Base-by-base conservation (phyloP, 2,888 invertebrate species). In the Ornithoptera alexandrae region DNA sequence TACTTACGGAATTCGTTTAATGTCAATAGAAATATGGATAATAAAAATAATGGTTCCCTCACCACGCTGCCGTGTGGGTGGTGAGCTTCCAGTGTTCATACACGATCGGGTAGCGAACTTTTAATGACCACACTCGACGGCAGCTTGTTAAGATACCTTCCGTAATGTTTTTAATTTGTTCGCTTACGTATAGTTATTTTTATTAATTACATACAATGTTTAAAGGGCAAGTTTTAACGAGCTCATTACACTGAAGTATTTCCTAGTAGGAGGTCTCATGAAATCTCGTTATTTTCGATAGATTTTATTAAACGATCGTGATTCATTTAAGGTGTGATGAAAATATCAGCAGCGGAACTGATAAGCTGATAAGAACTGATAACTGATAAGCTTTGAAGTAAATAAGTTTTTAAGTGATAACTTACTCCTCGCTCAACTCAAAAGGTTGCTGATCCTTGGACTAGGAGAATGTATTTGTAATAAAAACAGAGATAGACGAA, bases 111-210 rank as follows among this genome's bases (percentile, higher is more conserved):
- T 64, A 46, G 6, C 24, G 12, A 42, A 36, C 62, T 59, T 46
- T 66, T 70, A 60, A 62, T 24, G 66, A 63, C 59, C 46, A 66
- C 46, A 58, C 50, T 57, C n/a, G 22, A 50, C 53, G 56, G 67
- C 60, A 50, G 59, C 67, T 70, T 72, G 72, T 74, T 73, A 72
- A 73, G 72, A 72, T 72, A 62, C 73, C 71, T 68, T 39, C 36
- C 39, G 74, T 69, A 74, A 71, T 69, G 68, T 68, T 70, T 71
- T 74, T 75, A 75, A 74, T 72, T 73, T 72, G 71, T 72, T 63
- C 66, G 59, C 67, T 67, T 62, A 71, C 65, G 69, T 71, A 70
- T 69, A 73, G 71, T 69, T 70, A 75, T 73, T 74, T 74, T 75
- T 73, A 74, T 74, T 75, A 75, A 75, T 75, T 75, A 74, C 65